Base-by-base conservation (phyloP, 2,888 invertebrate species). In the Melipona bicolor region DNA sequence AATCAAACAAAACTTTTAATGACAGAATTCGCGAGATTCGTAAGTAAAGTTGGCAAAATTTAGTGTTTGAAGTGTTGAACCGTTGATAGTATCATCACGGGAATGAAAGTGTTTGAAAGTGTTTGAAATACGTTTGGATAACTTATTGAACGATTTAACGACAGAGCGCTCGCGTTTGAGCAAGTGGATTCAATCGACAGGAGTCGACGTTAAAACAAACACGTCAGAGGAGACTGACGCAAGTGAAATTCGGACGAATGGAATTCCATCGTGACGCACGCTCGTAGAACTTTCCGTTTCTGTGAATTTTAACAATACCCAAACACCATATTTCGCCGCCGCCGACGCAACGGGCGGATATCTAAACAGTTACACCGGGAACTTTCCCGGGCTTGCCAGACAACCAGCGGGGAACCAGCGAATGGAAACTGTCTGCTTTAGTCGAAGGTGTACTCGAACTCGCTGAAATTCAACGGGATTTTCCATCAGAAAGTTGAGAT, bases 401-500 rank as follows among this genome's bases (percentile, higher is more conserved):
- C 64, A 70, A 78, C 69, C 78, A 70, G 32, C 6, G 11, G 50
- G 17, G 24, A 75, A 24, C 43, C 3, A 19, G 3, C 32, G 59
- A 81, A 62, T 73, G 50, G 52, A 81, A 81, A 61, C 43, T 56
- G 13, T n/a, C 67, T 21, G 50, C 49, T 13, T 36, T 64, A 43
- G 36, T 21, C 24, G 19, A 27, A 50, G 24, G n/a, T 21, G 54
- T 62, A 32, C 56, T 61, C 70, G 65, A 71, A 65, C 56, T 79
- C 21, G 50, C 6, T 67, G 54, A 69, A 74, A 69, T 81, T 64
- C 67, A 36, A 54, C 68, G 52, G 54, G 68, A 69, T 69, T 74
- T 56, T 52, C 56, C 73, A 69, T 81, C 56, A 50, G 56, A 69
- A 71, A 74, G 64, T 81, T 64, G 49, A 64, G 68, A 74, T 69